phyloP scores from a whole-genome alignment of 2,888 invertebrate species.

The Tenthredo amoena region DNA sequence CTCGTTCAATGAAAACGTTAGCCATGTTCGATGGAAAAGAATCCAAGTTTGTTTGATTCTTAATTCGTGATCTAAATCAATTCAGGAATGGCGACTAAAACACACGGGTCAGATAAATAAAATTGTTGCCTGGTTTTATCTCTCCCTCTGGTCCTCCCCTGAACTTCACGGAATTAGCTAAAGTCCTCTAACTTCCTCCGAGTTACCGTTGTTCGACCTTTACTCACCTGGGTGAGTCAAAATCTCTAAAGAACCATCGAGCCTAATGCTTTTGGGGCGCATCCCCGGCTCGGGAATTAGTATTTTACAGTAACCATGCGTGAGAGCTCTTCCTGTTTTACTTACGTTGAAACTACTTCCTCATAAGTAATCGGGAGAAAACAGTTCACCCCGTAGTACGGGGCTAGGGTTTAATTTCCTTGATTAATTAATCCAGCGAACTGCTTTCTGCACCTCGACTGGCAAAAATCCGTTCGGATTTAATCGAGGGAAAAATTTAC shows the following conservation, averaged over 20 bases:
- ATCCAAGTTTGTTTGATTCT: background rate
- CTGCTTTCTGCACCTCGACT: background rate
- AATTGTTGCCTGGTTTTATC: background rate
- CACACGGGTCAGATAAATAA: no score
- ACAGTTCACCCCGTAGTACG: background rate
- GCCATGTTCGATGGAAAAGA: background rate
- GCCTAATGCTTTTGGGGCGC: slow-evolving; percentile 18
- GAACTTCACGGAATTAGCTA: background rate
- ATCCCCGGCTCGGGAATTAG: background rate
- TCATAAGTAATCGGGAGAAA: background rate
- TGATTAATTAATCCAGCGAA: background rate
- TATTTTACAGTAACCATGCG: slow-evolving; percentile 7
- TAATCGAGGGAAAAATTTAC: slow-evolving; percentile 1
- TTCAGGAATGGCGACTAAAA: no score
- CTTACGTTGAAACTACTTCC: background rate
- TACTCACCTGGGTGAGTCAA: background rate
- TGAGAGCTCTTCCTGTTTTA: slow-evolving; percentile 11
- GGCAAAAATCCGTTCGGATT: background rate
- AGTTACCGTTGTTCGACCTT: background rate
- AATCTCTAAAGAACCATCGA: slow-evolving; percentile 19
- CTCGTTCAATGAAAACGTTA: background rate
- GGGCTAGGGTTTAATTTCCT: background rate
- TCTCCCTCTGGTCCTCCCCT: background rate
- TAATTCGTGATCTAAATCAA: no score
- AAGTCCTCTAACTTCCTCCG: background rate